Conservation (phyloP, 2,888 invertebrate genomes). For the Ophion slaviceki region DNA sequence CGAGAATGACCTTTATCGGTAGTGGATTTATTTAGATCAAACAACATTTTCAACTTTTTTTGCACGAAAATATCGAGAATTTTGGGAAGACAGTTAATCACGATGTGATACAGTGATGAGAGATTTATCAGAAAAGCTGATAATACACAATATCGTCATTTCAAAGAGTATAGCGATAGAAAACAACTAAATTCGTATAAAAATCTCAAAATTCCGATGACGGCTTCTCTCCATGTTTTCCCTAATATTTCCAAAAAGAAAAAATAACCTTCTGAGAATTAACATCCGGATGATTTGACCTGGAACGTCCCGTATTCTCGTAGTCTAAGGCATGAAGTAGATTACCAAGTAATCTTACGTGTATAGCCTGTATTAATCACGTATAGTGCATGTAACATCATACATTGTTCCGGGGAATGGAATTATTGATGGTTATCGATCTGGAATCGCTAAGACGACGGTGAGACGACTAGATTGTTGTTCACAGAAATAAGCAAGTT, state of each 20-base stretch:
- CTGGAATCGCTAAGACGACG: slow-evolving; percentile 28
- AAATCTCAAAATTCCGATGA: not conserved
- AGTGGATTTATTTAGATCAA: slow-evolving; percentile 21
- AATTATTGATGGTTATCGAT: slow-evolving; percentile 47
- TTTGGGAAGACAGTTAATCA: not conserved
- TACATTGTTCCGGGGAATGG: slow-evolving; percentile 33
- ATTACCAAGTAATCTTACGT: slow-evolving; percentile 1
- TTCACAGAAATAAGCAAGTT: not conserved
- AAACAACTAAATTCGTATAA: not conserved
- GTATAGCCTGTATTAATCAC: not conserved
- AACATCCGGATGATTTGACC: not conserved
- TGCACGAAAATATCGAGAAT: not conserved
- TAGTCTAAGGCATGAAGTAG: not conserved
- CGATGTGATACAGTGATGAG: not conserved
- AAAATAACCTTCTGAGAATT: not conserved
- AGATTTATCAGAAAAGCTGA: not conserved
- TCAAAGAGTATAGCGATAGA: not conserved
- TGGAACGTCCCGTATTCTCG: not conserved
- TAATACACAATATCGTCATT: not conserved
- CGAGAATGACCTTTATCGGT: slow-evolving; percentile 26
- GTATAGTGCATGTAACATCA: slow-evolving; percentile 9
- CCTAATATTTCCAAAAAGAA: not conserved
- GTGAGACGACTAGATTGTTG: slow-evolving; percentile 26
- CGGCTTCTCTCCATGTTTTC: not conserved
- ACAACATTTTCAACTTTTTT: not conserved